Base-by-base conservation (phyloP, 2,797 vertebrate species). In the Chaetodon trifasciatus region DNA sequence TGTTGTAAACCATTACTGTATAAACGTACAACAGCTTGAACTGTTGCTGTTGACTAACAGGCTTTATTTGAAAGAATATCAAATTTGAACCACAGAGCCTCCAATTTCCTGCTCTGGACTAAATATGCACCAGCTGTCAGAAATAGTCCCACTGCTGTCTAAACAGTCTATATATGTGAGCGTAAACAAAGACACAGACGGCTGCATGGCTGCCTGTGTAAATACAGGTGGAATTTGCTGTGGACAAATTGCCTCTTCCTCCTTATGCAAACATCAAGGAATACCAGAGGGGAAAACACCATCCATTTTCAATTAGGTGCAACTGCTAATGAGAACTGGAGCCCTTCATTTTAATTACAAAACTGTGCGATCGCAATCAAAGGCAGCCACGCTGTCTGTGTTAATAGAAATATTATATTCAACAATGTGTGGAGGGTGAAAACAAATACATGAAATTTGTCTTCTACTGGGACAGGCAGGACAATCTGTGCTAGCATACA, bases 291-390 rank as follows among this genome's bases (percentile, higher is more conserved):
- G 61, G n/a, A 37, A 67, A 80, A 70, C 46, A 50, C 49, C 32
- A 53, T 76, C 79, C 39, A 74, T 86, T 87, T 87, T 83, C 70
- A 89, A 77, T 86, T 76, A 87, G 62, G 42, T 10, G 65, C 24
- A 13, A 6, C 42, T 46, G 70, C 52, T 81, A 76, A 86, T 76
- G 67, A 81, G 63, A 53, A 67, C 8, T n/a, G 23, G 65, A 57
- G 61, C 44, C 71, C 67, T 76, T 72, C n/a, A 71, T 75, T 78
- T 79, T 72, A 86, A 87, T 84, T 69, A 74, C 50, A 72, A 73
- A 84, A 75, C 57, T 1, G 39, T 49, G 72, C 9, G 8, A 82
- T 71, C 5, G 8, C 19, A 78, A 61, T 79, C 69, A 60, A 50
- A 17, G 66, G 10, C 5, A 46, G 52, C 42, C 19, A 56, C 56